Evolutionary conservation across 2,888 invertebrate species (phyloP), one percentile per base, ranked within the genome.

Genomic region (Archips crataeganus): DNA sequence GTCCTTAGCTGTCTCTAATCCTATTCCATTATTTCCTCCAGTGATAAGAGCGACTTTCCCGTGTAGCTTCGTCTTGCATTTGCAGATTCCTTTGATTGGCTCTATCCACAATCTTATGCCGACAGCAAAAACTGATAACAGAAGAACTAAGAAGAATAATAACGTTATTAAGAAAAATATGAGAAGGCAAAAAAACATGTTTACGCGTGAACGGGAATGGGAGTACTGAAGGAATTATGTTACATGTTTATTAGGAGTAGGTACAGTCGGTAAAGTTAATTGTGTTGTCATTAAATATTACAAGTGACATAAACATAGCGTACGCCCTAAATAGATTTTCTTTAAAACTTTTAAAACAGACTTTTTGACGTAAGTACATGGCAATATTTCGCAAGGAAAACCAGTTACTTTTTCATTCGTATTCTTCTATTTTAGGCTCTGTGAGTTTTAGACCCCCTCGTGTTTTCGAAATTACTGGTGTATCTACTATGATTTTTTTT

Each of bases 21-120:
- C 98, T 74, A 98, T 97, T 2, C 98, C 98, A 1, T 96, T 96
- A 86, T 97, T 98, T 0, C 97, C 96, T 8, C 98, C 98, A 0
- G 98, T 98, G 8, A 98, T 93, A 54, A 98, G 94, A 0, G 95
- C 95, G 60, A 96, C 92, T 94, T 97, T 97, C 57, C 95, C 96
- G 2, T 87, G 75, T 2, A 94, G 76, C 47, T 84, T 82, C 0
- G 78, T 83, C 49, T 83, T 84, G 60, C 91, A 91, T 67, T 78
- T 86, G 77, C 92, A 93, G 15, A 83, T 82, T 34, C 85, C 84
- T 74, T 85, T 84, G 13, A 81, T 68, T 0, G 84, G 81, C 70
- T 83, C 82, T 1, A 84, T 32, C 74, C 78, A 79, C n/a, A 86
- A 32, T 75, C 82, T 84, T 0, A 78, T 71, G 0, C 68, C 74